Base-by-base conservation (phyloP, 1,140 invertebrate species). In the Aphidius ervi region DNA sequence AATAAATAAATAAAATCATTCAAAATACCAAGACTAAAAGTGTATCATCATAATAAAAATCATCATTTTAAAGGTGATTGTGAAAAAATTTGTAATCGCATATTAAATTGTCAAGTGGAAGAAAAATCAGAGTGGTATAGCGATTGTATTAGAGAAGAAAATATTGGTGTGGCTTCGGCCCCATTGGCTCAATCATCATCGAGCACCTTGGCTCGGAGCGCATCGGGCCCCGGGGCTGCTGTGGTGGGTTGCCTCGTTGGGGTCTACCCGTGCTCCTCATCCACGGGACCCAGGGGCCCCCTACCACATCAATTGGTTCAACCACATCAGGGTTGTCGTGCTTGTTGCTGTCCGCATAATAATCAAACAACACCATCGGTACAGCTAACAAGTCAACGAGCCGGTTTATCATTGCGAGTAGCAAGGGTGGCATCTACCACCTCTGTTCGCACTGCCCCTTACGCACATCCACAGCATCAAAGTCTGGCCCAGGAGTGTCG, bases 181-280 rank as follows among this genome's bases (percentile, higher is more conserved):
- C 23, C 23, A 31, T 31, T 31, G 23, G 23, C 23, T 31, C 23
- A 31, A 31, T 31, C 23, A 31, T 31, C 23, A 60, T 68, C 72
- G 59, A 74, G 73, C 70, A 63, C 70, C 70, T 78, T 79, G 74
- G 71, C 75, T 77, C 77, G 75, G 58, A 77, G 70, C 67, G 67
- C 70, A 71, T 64, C 73, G 73, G 76, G 74, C 67, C 74, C 75
- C 70, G 77, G 74, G 68, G 72, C 76, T 70, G 72, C 75, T 65
- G 74, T 82, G 73, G 81, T 82, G 71, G 81, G 82, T 72, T 82
- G 81, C 71, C 75, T 83, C 65, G 77, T 83, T 71, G 81, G 82
- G 65, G 81, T 83, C 71, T 82, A 82, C 70, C 80, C 81, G 67
- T 81, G 78, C 68, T 75, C 75, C 61, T 70, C 74, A 56, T 78